Evolutionary conservation across 2,888 invertebrate species (phyloP).

Genomic region (Stenchaetothrips biformis): DNA sequence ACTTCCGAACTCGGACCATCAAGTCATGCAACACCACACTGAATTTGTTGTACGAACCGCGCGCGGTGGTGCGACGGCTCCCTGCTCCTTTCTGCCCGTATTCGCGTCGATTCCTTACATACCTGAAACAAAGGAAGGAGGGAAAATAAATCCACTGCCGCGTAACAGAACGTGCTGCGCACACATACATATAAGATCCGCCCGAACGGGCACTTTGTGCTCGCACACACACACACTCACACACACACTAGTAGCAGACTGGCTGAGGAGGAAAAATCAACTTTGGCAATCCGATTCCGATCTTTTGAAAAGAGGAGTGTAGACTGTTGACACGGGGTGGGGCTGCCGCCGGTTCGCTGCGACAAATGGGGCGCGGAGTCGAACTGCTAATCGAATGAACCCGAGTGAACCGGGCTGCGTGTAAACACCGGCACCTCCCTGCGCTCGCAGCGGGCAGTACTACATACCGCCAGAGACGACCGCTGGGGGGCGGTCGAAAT

Average conservation of each 20-base stretch:
- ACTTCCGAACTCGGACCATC: neutral
- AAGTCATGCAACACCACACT: neutral
- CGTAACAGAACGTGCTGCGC: neutral
- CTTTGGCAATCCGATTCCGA: slow-evolving; percentile 13
- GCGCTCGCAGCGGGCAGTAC: too few species aligned
- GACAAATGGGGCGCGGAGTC: too few species aligned
- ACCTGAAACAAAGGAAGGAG: neutral
- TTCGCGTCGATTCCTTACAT: neutral
- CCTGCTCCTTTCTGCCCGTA: too few species aligned
- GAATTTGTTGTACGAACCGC: neutral
- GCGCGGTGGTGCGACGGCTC: too few species aligned
- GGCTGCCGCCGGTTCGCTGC: too few species aligned
- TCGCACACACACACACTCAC: neutral
- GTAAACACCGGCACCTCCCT: too few species aligned
- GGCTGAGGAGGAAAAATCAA: neutral
- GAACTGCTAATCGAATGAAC: too few species aligned
- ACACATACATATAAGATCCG: neutral
- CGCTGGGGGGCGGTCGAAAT: too few species aligned
- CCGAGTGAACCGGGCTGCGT: too few species aligned
- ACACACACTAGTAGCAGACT: neutral
- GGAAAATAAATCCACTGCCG: too few species aligned
- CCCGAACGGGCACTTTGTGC: neutral
- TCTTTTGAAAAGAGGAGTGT: slow-evolving; percentile 7
- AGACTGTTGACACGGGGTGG: neutral
- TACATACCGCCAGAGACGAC: too few species aligned